Conservation (phyloP, 2,113 vertebrate genomes). For the Calypte anna region DNA sequence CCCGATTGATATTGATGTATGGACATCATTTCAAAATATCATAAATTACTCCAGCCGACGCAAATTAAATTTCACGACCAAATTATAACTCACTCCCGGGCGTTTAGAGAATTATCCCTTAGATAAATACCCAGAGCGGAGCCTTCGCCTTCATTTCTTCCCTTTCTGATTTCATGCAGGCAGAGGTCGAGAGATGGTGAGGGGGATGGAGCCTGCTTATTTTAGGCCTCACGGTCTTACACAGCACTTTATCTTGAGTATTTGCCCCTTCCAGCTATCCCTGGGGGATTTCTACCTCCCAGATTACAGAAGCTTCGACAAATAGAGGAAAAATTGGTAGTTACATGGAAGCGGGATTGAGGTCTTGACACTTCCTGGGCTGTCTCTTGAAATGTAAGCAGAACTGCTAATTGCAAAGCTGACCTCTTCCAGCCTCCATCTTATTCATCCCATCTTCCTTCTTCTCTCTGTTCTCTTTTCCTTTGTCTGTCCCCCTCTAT, state of each 20-base stretch:
- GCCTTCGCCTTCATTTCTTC: neutral
- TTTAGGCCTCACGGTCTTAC: neutral
- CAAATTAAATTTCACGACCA: conserved; percentile 37
- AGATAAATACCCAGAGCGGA: neutral
- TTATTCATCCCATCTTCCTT: conserved; percentile 57
- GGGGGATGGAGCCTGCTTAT: neutral
- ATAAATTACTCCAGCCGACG: conserved; percentile 32
- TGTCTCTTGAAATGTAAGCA: conserved; percentile 68
- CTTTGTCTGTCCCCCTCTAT: conserved; percentile 43
- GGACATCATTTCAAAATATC: conserved; percentile 21
- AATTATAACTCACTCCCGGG: conserved; percentile 22
- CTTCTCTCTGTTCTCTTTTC: conserved; percentile 31
- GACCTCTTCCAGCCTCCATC: conserved; percentile 70
- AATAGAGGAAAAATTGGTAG: conserved; percentile 65
- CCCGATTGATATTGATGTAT: conserved; percentile 5
- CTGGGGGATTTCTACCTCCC: conserved; percentile 32
- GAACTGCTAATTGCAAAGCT: conserved; percentile 71
- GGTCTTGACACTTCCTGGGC: conserved; percentile 72
- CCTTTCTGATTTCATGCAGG: neutral
- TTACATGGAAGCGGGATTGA: conserved; percentile 69
- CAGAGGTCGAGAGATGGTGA: neutral
- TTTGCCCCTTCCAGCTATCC: conserved; percentile 35
- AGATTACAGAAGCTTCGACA: conserved; percentile 60
- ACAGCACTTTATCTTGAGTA: conserved; percentile 34
- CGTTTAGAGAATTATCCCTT: conserved; percentile 8